Conservation (phyloP, 2,888 invertebrate genomes). For the Tachystola acroxantha region DNA sequence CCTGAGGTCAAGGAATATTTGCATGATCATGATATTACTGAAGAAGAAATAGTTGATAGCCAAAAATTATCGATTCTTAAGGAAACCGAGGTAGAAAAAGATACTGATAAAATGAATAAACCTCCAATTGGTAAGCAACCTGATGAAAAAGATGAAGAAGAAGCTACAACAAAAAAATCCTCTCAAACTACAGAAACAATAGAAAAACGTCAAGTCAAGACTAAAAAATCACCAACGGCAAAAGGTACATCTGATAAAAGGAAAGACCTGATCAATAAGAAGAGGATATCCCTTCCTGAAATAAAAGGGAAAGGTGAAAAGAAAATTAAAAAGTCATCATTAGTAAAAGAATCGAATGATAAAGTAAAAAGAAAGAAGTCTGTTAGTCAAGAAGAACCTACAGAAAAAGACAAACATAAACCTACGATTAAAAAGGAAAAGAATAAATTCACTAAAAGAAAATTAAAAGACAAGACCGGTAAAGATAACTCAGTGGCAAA, state of each 20-base stretch:
- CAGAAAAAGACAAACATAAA: conserved; percentile 16
- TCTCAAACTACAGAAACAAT: not conserved
- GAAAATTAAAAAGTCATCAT: conserved; percentile 1
- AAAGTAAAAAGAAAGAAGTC: conserved; percentile 7
- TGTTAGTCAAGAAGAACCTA: not conserved
- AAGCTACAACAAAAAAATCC: not conserved
- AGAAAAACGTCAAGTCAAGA: not conserved
- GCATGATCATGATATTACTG: not conserved
- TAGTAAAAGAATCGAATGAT: conserved; percentile 2
- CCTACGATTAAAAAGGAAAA: conserved; percentile 29
- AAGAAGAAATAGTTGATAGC: not conserved
- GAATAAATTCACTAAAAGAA: conserved; percentile 34
- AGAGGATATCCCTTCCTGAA: not conserved
- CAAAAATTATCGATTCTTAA: not conserved
- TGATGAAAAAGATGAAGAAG: not conserved
- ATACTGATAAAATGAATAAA: not conserved
- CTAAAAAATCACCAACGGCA: conserved; percentile 1
- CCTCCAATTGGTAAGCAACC: not conserved
- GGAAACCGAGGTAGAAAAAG: not conserved
- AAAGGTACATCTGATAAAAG: not conserved
- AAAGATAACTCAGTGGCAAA: conserved; percentile 35
- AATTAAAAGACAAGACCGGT: conserved; percentile 30
- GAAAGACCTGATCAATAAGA: not conserved
- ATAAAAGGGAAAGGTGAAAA: not conserved
- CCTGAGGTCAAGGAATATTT: not conserved